A percentile compares a stretch with the other conserved stretches of the same genome.
Evolutionary conservation across 2,888 invertebrate species (phyloP).

Genomic region (Hemicrepidius hirtus): DNA sequence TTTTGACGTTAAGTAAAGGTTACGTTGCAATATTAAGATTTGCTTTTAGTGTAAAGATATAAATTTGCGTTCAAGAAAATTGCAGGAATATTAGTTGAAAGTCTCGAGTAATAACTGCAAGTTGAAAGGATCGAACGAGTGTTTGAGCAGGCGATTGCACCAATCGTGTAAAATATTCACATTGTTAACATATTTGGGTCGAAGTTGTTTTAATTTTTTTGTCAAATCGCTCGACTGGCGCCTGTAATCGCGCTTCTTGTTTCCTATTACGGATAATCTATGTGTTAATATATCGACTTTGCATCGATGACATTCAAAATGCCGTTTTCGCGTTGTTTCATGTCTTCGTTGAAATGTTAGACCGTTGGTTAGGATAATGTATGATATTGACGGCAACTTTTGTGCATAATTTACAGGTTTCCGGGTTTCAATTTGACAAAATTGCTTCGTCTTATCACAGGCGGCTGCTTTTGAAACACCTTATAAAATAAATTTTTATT

Average conservation of each 20-base stretch:
- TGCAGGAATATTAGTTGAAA: too few species aligned
- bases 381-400: conserved; percentile 33
- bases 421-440: conserved; percentile 18
- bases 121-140: conserved; percentile 11
- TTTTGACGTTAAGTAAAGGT: too few species aligned
- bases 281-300: conserved; percentile 49
- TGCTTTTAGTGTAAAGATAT: neutral
- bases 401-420: conserved; percentile 40
- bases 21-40: too few species aligned
- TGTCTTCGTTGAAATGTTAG: conserved; percentile 42
- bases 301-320: conserved; percentile 46
- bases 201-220: conserved; percentile 49
- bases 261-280: conserved; percentile 55
- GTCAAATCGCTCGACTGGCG: conserved; percentile 52
- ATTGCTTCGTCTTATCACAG: neutral
- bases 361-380: conserved; percentile 42
- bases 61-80: neutral
- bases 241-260: conserved; percentile 52
- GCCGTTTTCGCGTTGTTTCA: conserved; percentile 42
- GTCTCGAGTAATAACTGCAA: neutral
- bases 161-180: conserved; percentile 39
- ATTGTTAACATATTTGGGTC: conserved; percentile 51
- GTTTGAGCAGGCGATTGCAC: conserved; percentile 22
- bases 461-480: conserved; percentile 18
- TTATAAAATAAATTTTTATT: conserved; percentile 18